Conservation (phyloP, 1,140 invertebrate species). For the Trichonephila clavipes region DNA sequence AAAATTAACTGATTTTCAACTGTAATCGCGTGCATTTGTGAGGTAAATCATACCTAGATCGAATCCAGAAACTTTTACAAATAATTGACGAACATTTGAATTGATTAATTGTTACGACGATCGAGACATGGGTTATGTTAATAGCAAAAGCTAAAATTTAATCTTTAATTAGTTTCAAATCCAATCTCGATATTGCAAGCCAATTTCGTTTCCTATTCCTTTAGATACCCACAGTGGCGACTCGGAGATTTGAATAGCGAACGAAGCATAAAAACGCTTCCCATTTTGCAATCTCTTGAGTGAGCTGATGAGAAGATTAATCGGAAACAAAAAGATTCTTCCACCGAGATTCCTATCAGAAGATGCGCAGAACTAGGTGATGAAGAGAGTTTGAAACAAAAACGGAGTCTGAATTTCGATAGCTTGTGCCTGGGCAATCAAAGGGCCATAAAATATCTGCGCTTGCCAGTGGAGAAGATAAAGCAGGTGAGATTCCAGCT, state of each 20-base stretch:
- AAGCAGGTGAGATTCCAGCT: slow-evolving; percentile 66
- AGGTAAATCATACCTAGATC: too few relatives aligned
- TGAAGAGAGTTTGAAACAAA: slow-evolving; percentile 7
- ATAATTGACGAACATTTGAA: too few relatives aligned
- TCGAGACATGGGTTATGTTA: too few relatives aligned
- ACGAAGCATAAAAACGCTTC: background rate
- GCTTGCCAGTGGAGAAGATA: slow-evolving; percentile 59
- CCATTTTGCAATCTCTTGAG: background rate
- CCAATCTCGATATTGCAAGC: too few relatives aligned
- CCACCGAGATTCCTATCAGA: slow-evolving; percentile 18
- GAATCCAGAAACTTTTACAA: too few relatives aligned
- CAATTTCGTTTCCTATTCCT: background rate
- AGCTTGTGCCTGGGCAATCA: slow-evolving; percentile 31
- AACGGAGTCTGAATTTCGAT: slow-evolving; percentile 15
- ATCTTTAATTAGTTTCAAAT: too few relatives aligned
- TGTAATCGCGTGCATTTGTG: too few relatives aligned
- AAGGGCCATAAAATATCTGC: slow-evolving; percentile 59
- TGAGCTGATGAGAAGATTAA: slow-evolving; percentile 18
- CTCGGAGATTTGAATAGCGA: background rate
- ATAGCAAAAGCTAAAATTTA: too few relatives aligned
- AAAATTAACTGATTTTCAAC: too few relatives aligned
- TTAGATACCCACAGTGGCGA: background rate
- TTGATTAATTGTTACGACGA: too few relatives aligned
- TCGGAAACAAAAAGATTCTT: slow-evolving; percentile 14
- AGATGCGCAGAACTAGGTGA: slow-evolving; percentile 7